Conservation (phyloP, 2,113 vertebrate species). For the Gymnobelideus leadbeateri region DNA sequence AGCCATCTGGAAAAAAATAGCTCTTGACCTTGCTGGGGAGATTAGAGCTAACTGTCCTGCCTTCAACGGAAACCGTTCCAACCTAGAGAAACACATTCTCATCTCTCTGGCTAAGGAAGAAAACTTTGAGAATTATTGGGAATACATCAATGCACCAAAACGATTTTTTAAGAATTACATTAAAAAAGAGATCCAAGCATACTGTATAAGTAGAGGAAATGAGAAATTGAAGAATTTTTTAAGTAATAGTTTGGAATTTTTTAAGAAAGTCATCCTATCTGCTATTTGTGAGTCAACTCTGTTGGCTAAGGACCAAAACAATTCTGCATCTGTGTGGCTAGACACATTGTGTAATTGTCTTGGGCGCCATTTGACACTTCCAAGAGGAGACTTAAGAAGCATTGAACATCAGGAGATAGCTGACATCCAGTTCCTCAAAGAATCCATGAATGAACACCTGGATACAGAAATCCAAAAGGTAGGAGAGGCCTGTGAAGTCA, state of each 20-base stretch:
- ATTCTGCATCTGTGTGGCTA: conserved; percentile 77
- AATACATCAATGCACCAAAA: conserved; percentile 75
- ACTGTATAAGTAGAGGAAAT: conserved; percentile 62
- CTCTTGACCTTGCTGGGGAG: conserved; percentile 74
- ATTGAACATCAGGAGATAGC: conserved; percentile 77
- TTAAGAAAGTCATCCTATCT: conserved; percentile 54
- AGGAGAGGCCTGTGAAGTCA: neutral
- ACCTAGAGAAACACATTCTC: conserved; percentile 85
- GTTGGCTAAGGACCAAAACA: conserved; percentile 55
- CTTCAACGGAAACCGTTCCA: conserved; percentile 82
- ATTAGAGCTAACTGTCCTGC: conserved; percentile 74
- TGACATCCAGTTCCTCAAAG: conserved; percentile 77
- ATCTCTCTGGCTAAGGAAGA: conserved; percentile 84
- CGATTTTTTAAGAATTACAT: conserved; percentile 77
- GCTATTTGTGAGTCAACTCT: conserved; percentile 68
- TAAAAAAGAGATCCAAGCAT: conserved; percentile 24
- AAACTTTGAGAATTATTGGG: conserved; percentile 79
- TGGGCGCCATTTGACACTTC: conserved; percentile 68
- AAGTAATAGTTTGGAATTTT: conserved; percentile 27
- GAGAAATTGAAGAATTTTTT: conserved; percentile 58
- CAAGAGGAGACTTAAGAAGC: conserved; percentile 64
- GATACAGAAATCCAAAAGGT: conserved; percentile 10
- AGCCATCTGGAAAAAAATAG: conserved; percentile 70
- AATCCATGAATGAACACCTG: conserved; percentile 64
- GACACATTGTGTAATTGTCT: conserved; percentile 76